Percentiles rank a stretch among this genome's conserved stretches.
phyloP scores from a whole-genome alignment of 2,113 vertebrate genomes.

The Monopterus albus region DNA sequence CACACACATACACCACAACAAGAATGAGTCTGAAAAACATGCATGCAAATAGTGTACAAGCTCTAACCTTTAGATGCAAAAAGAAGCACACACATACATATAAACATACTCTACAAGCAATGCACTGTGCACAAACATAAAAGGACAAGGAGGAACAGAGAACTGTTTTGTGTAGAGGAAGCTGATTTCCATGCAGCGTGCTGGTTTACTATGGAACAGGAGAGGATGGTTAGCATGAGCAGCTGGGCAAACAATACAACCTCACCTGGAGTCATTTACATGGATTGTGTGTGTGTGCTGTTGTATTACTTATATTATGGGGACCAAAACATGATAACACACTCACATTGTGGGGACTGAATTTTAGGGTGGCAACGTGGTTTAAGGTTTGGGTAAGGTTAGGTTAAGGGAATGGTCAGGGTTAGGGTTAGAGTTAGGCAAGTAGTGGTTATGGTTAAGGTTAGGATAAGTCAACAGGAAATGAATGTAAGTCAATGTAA shows the following conservation, averaged over 20 bases:
- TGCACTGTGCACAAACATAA: slow-evolving; percentile 1
- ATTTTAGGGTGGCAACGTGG: too few species aligned
- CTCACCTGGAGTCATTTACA: slow-evolving; percentile 78
- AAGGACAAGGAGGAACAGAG: slow-evolving; percentile 28
- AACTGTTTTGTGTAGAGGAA: slow-evolving; percentile 66
- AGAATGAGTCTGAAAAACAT: slow-evolving; percentile 27
- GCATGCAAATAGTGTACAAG: slow-evolving; percentile 28
- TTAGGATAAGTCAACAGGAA: too few species aligned
- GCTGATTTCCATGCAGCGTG: slow-evolving; percentile 70
- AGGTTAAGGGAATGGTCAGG: too few species aligned
- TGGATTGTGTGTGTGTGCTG: slow-evolving; percentile 41
- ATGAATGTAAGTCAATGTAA: too few species aligned
- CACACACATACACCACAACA: background rate
- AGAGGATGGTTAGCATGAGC: slow-evolving; percentile 70
- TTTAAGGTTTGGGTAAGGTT: too few species aligned
- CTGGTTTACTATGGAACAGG: slow-evolving; percentile 68
- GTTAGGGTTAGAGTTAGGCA: too few species aligned
- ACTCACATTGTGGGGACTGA: too few species aligned
- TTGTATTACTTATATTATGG: too few species aligned
- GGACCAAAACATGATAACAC: too few species aligned
- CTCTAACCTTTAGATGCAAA: slow-evolving; percentile 30
- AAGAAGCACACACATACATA: slow-evolving; percentile 15
- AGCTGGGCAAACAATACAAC: slow-evolving; percentile 76
- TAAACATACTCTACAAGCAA: slow-evolving; percentile 22
- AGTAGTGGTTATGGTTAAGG: too few species aligned